These are phyloP conservation scores for Bombus fervidus DNA, from an alignment of 1,140 invertebrate genomes.

Conservation along the genomic window DNA sequence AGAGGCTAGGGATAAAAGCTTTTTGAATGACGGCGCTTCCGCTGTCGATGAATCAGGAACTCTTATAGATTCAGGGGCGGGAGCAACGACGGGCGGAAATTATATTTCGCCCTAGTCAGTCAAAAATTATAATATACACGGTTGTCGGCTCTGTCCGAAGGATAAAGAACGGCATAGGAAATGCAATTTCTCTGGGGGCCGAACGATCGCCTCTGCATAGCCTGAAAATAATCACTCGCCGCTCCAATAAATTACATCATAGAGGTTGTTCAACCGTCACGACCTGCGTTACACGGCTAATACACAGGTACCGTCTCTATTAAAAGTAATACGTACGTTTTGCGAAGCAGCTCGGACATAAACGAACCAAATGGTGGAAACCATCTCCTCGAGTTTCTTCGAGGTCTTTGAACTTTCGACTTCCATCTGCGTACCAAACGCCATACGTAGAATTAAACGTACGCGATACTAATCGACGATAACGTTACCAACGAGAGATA, in stretches of 20 bases:
- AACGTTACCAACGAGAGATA: no score
- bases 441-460: no score
- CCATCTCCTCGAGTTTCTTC: background rate
- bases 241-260: background rate
- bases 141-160: background rate
- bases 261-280: background rate
- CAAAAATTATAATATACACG: background rate
- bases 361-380: background rate
- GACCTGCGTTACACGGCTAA: background rate
- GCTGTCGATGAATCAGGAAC: background rate
- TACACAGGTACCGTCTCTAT: background rate
- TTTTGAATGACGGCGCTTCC: background rate
- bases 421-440: no score
- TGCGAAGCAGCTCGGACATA: background rate
- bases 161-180: no score
- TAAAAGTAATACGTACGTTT: background rate
- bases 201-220: background rate
- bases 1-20: background rate
- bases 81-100: background rate
- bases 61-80: background rate
- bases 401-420: background rate
- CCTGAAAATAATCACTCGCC: background rate
- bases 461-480: no score
- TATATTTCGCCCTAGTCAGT: background rate
- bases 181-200: background rate